These are phyloP conservation scores for Acanthochromis polyacanthus DNA, from an alignment of 2,113 vertebrate species.

Conservation along the genomic window DNA sequence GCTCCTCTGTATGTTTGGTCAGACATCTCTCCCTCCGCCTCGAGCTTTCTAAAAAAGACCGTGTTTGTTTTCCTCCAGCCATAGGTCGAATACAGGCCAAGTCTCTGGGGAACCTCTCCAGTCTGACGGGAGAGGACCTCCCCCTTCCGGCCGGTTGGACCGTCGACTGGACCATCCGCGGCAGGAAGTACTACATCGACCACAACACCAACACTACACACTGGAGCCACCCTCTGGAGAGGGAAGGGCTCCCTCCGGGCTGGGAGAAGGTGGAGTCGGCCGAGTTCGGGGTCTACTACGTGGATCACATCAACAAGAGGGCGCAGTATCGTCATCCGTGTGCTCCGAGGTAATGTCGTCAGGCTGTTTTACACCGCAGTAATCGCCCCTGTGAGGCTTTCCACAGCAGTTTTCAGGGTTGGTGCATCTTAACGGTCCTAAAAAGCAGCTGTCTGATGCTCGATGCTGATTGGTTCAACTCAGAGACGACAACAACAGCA, in stretches of 20 bases:
- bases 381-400: too few species aligned
- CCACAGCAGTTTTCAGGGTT: too few species aligned
- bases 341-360: slow-evolving; percentile 89
- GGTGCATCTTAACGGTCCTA: too few species aligned
- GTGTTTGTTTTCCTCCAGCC: slow-evolving; percentile 82
- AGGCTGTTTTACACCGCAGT: too few species aligned
- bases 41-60: slow-evolving; percentile 44
- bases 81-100: slow-evolving; percentile 96
- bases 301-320: slow-evolving; percentile 97
- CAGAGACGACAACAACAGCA: too few species aligned
- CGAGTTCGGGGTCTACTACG: slow-evolving; percentile 96
- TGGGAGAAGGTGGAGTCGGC: slow-evolving; percentile 97
- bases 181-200: slow-evolving; percentile 98
- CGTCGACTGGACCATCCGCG: slow-evolving; percentile 98
- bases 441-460: too few species aligned
- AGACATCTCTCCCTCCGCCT: slow-evolving; percentile 33
- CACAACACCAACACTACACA: slow-evolving; percentile 99
- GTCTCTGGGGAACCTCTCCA: slow-evolving; percentile 96
- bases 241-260: slow-evolving; percentile 95
- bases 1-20: slow-evolving; percentile 39
- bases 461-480: too few species aligned
- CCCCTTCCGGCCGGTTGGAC: slow-evolving; percentile 96
- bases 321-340: slow-evolving; percentile 97
- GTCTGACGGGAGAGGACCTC: slow-evolving; percentile 90
- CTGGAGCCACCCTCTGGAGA: slow-evolving; percentile 97